A percentile compares a stretch with the other conserved stretches of the same genome.
Evolutionary conservation across 2,113 vertebrate genomes (phyloP).

Genomic region (Oenanthe oenanthe): DNA sequence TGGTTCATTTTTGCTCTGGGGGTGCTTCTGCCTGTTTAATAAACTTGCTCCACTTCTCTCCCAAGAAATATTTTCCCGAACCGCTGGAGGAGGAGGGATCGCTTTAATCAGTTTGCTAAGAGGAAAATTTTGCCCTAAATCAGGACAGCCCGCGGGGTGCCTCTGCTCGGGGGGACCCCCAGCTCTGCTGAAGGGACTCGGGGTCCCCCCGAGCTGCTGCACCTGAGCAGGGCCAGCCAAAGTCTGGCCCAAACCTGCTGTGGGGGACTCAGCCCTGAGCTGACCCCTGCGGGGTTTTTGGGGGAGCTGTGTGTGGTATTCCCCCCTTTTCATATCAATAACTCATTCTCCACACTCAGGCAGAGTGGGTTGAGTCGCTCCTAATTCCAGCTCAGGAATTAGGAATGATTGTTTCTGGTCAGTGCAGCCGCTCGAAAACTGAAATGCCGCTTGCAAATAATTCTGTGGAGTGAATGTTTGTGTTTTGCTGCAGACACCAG

Average conservation of each 20-base stretch:
- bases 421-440: accelerated
- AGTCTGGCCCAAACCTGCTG: too few species aligned
- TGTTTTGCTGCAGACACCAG: not conserved
- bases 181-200: not conserved
- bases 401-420: not conserved
- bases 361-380: accelerated
- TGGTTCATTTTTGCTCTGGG: too few species aligned
- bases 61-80: too few species aligned
- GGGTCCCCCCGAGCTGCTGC: not conserved
- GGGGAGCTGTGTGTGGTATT: not conserved
- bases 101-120: too few species aligned
- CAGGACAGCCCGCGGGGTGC: not conserved
- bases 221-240: not conserved
- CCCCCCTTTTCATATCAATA: not conserved
- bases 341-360: not conserved
- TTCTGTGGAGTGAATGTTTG: not conserved
- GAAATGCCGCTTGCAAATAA: not conserved
- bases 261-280: not conserved
- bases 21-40: too few species aligned
- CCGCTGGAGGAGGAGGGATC: too few species aligned
- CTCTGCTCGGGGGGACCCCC: not conserved
- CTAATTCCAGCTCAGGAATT: not conserved
- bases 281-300: not conserved
- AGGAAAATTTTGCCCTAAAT: too few species aligned
- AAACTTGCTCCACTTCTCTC: too few species aligned